Base-by-base conservation (phyloP, 2,888 invertebrate species). In the Phaonia tiefii region DNA sequence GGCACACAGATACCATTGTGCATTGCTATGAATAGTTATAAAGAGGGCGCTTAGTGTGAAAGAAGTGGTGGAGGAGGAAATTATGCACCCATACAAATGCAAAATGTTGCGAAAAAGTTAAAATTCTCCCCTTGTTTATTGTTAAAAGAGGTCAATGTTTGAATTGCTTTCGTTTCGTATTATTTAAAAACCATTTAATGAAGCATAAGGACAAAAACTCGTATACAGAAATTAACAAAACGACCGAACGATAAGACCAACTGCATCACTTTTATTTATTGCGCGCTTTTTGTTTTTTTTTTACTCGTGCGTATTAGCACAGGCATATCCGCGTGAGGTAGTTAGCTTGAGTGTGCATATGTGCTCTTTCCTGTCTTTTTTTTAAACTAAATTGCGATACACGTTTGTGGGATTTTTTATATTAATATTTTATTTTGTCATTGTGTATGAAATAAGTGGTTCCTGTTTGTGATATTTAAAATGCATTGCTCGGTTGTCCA, bases 71-170 rank as follows among this genome's bases (percentile, higher is more conserved):
- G 42, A 20, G 63, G 5, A 31, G 8, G 31, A 31, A 31, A 31
- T 31, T n/a, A n/a, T n/a, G n/a, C n/a, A 31, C 31, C 31, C 3
- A 8, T 31, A 31, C 3, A 31, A 31, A 31, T 5, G 31, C 44
- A 39, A 63, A 72, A n/a, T n/a, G n/a, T 46, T 49, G 72, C 69
- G 72, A 69, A 80, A 75, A 75, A 67, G 67, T 46, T 75, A 69
- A 72, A 69, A 54, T 75, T 75, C 71, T 51, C 63, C 56, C 42
- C 42, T 63, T 63, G 63, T 75, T 63, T 80, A 69, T 58, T 26
- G 65, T 31, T 60, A 26, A 31, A 51, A 78, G 60, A 74, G 75
- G 72, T 75, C 71, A 81, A 44, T 63, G 70, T 39, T 63, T 39
- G 63, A 63, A 63, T 22, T 63, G 63, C 63, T 42, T 63, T 39